A percentile compares a stretch with the other conserved stretches of the same genome.
These are phyloP conservation scores for Rhinella marina DNA, from an alignment of 2,797 vertebrate genomes.

Conservation along the genomic window DNA sequence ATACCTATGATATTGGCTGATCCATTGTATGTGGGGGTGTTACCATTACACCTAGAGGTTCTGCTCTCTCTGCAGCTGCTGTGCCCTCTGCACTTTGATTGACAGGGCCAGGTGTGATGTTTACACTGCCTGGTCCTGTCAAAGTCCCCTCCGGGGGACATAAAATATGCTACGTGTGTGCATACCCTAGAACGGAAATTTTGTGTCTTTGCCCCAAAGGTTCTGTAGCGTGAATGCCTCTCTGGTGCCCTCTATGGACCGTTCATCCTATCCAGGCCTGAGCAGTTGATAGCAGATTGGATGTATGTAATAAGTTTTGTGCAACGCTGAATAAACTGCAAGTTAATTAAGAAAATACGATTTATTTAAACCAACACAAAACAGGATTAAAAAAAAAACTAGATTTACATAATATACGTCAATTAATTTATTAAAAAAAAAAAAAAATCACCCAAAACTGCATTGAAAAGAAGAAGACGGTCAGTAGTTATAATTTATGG, in stretches of 20 bases:
- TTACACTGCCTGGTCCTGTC: too few relatives aligned
- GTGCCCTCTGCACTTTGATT: too few relatives aligned
- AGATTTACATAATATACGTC: neutral
- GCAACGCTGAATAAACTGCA: neutral
- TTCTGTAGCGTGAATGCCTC: neutral
- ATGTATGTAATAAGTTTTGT: neutral
- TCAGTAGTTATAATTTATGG: too few relatives aligned
- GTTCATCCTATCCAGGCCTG: neutral
- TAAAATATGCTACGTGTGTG: too few relatives aligned
- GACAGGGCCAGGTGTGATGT: too few relatives aligned
- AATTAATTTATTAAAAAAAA: neutral
- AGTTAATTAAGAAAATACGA: constrained; percentile 33
- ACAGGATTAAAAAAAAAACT: neutral
- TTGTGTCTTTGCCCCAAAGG: neutral
- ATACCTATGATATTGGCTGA: too few relatives aligned
- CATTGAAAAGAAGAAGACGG: too few relatives aligned
- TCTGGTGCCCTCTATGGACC: neutral
- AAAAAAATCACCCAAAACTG: neutral
- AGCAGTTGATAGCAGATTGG: too few relatives aligned
- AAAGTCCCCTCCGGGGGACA: too few relatives aligned
- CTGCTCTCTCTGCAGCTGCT: too few relatives aligned
- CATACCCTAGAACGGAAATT: neutral
- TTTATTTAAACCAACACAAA: constrained; percentile 44
- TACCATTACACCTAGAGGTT: too few relatives aligned
- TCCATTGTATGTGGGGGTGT: too few relatives aligned